phyloP scores from a whole-genome alignment of 2,888 invertebrate species.

The Stenodera caucasica region DNA sequence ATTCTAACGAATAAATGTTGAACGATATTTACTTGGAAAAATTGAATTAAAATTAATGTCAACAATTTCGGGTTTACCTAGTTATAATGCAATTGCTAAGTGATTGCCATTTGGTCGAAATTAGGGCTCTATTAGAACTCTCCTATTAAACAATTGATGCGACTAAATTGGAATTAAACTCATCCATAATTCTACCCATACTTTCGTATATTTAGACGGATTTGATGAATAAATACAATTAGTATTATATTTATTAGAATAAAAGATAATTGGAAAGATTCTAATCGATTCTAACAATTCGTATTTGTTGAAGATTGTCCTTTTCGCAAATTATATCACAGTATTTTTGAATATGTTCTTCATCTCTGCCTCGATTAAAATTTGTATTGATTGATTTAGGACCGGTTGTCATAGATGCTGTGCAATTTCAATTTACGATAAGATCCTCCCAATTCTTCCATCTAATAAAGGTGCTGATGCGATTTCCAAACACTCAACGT shows the following conservation, averaged over 20 bases:
- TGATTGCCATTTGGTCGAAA: neutral
- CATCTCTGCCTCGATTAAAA: no score
- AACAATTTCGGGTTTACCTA: neutral
- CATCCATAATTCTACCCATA: no score
- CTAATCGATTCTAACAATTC: no score
- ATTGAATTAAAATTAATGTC: neutral
- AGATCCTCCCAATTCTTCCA: neutral
- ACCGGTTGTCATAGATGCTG: no score
- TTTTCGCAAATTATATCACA: no score
- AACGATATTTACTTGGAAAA: no score
- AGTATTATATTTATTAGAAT: no score
- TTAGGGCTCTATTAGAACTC: neutral
- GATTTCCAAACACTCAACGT: neutral
- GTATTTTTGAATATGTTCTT: no score
- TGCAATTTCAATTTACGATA: neutral
- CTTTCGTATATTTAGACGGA: neutral
- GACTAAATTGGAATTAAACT: neutral
- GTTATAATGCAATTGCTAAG: neutral
- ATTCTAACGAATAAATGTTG: no score
- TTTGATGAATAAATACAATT: neutral
- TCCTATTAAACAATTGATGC: neutral
- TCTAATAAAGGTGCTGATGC: neutral
- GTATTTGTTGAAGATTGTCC: no score
- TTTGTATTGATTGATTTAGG: no score
- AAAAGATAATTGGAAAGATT: no score